Evolutionary conservation across 30 jellyfish, hydroid and myxozoan genomes (phyloP).

Genomic region (Aurelia aurita): DNA sequence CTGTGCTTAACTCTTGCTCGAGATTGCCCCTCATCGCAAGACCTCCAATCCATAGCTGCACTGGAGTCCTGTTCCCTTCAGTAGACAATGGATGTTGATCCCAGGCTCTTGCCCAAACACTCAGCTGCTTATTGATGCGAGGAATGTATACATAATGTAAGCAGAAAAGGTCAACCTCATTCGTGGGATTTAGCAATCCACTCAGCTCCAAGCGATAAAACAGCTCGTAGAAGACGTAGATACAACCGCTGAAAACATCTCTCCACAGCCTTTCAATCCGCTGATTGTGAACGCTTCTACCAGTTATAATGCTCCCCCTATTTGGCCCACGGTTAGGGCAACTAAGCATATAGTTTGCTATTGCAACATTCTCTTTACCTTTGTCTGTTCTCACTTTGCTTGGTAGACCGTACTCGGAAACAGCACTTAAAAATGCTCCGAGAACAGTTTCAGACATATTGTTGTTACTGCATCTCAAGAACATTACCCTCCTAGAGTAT

Average conservation of each 20-base stretch:
- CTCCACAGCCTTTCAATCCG: slow-evolving; percentile 10
- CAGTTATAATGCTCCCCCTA: slow-evolving; percentile 10
- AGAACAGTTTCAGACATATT: slow-evolving; percentile 4
- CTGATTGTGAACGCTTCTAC: slow-evolving; percentile 12
- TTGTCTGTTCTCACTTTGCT: background rate
- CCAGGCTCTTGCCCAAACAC: background rate
- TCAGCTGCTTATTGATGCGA: background rate
- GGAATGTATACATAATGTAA: slow-evolving; percentile 20
- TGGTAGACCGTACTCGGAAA: slow-evolving; percentile 2
- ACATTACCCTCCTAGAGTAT: background rate
- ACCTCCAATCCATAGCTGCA: too few relatives aligned
- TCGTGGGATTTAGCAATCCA: background rate
- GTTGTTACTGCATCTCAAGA: background rate
- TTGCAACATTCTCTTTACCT: slow-evolving; percentile 4
- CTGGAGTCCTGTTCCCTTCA: too few relatives aligned
- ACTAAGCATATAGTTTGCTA: background rate
- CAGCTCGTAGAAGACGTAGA: background rate
- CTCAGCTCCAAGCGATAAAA: background rate
- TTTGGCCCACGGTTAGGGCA: slow-evolving; percentile 13
- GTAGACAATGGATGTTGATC: too few relatives aligned
- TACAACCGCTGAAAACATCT: background rate
- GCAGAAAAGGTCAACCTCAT: slow-evolving; percentile 21
- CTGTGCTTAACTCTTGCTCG: too few relatives aligned
- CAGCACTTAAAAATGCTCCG: background rate
- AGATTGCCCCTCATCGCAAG: too few relatives aligned